phyloP scores from a whole-genome alignment of 2,797 vertebrate genomes.

The Petrocephalus sullivani region DNA sequence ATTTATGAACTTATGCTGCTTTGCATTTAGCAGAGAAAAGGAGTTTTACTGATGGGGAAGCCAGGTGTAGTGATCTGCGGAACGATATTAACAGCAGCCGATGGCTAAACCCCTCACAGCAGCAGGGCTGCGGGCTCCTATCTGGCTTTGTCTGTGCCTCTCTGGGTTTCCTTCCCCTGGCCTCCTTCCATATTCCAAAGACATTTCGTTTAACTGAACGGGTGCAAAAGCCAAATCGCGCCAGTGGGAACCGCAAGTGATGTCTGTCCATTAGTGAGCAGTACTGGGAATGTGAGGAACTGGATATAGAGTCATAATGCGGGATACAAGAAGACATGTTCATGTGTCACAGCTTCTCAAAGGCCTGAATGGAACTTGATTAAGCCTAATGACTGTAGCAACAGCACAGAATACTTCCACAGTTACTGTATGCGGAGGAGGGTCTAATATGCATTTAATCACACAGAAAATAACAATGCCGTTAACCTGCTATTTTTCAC shows the following conservation, averaged over 20 bases:
- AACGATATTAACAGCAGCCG: not conserved
- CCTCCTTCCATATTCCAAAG: not conserved
- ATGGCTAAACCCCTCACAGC: not conserved
- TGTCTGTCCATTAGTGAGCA: not conserved
- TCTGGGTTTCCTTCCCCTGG: not conserved
- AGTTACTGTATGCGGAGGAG: conserved; percentile 16
- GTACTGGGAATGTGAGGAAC: not conserved
- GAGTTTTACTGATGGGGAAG: not conserved
- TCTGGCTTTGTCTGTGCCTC: not conserved
- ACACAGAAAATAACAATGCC: not conserved
- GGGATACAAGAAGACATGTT: not conserved
- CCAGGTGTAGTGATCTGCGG: not conserved
- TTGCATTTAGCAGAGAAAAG: not conserved
- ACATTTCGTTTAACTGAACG: not conserved
- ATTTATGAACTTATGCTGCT: not conserved
- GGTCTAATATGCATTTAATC: not conserved
- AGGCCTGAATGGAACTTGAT: not conserved
- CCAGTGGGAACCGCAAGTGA: not conserved
- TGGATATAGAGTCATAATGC: not conserved
- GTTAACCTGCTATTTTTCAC: not conserved
- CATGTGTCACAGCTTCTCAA: not conserved
- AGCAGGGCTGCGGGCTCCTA: not conserved
- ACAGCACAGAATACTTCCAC: conserved; percentile 21
- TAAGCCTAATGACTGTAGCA: not conserved
- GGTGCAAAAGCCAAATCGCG: not conserved